Evolutionary conservation across 2,888 invertebrate genomes (phyloP), one percentile per base, ranked within the genome.

Genomic region (Dichetophora obliterata): DNA sequence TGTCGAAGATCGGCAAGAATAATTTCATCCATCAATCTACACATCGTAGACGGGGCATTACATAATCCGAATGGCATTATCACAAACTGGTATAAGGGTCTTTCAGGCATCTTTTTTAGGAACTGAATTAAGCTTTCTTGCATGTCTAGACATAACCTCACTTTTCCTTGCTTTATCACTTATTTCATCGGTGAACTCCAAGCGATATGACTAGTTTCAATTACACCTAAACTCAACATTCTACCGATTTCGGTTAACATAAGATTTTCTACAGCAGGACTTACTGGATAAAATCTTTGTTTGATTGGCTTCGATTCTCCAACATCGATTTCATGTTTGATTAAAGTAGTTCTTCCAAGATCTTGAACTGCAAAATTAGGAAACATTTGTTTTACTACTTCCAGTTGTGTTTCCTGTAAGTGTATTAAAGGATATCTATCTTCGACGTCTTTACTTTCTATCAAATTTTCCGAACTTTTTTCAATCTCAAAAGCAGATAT

Each of bases 131-230:
- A 86, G 73, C 43, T 83, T 82, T 5, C 86, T 52, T 8, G 81
- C 83, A n/a, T n/a, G 61, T 85, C 85, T 0, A 86, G 76, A 48
- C 85, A 85, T 3, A 85, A 81, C 0, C 85, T 75, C 11, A 80
- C 80, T 6, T 79, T 81, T 0, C n/a, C 83, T 14, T 76, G 78
- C 65, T 85, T 85, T 5, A 75, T 65, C 0, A 85, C 82, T 50
- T 85, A 80, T 0, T 83, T 81, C 5, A 85, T 82, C 2, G 84
- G 84, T 5, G 83, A 84, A 11, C 82, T 82, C 86, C 86, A 86
- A 0, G 83, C 77, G 19, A 86, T 86, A 57, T 73, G 0, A 83
- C n/a, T 84, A 3, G 77, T 80, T 63, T 86, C 85, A 11, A 87
- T 82, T 0, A 87, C 81, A 3, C 81, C 84, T 0, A 82, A 71